phyloP scores from a whole-genome alignment of 2,888 invertebrate species.

The Megastigmus dorsalis region DNA sequence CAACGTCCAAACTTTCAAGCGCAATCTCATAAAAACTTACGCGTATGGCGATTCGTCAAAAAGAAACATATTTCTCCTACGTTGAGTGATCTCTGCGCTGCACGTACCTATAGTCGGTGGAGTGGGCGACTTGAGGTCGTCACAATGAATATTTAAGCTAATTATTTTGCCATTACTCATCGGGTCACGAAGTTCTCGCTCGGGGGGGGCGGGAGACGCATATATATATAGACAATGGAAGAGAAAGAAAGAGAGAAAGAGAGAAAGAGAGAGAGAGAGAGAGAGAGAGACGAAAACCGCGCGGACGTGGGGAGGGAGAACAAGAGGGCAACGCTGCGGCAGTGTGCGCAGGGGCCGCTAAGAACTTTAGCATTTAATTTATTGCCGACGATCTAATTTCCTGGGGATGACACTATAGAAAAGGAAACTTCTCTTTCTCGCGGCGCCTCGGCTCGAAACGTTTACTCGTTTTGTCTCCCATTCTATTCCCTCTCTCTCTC shows the following conservation, averaged over 20 bases:
- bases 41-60: too few relatives aligned
- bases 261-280: not conserved
- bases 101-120: too few relatives aligned
- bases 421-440: constrained; percentile 24
- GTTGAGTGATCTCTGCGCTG: too few relatives aligned
- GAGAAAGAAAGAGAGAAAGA: not conserved
- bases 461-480: constrained; percentile 2
- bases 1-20: too few relatives aligned
- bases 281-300: not conserved
- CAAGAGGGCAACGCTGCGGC: not conserved
- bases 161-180: constrained; percentile 70
- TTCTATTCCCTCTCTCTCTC: not conserved
- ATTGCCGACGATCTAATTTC: constrained; percentile 63
- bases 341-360: not conserved
- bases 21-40: too few relatives aligned
- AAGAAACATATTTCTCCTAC: not conserved
- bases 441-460: not conserved
- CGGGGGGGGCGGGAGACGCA: too few relatives aligned
- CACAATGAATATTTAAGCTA: constrained; percentile 68
- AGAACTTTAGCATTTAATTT: constrained; percentile 65
- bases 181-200: constrained; percentile 61
- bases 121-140: constrained; percentile 22
- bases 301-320: too few relatives aligned
- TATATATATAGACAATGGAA: not conserved
- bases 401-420: constrained; percentile 49